Base-by-base conservation (phyloP, 2,113 vertebrate genomes). In the Sardina pilchardus region DNA sequence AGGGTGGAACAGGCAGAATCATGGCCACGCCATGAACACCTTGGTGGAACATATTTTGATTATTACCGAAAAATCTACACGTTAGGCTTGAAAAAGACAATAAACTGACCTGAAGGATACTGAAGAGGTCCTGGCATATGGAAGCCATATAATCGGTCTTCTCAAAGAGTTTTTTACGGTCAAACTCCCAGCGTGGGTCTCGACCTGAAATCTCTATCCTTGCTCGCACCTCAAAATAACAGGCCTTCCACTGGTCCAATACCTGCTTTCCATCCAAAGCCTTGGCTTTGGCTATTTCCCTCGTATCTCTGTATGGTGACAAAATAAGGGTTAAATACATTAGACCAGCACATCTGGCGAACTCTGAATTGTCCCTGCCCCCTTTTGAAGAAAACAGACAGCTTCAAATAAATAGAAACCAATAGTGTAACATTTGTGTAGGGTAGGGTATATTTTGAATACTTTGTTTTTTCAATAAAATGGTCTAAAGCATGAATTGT, bases 151-250 rank as follows among this genome's bases (percentile, higher is more conserved):
- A 96, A 86, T 99, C 98, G 0, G 96, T 97, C 89, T 94, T 96
- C 90, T 97, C 96, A 91, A 99, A 99, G 34, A 99, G 94, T 86
- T 91, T 94, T 78, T 96, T 97, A 1, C 92, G 93, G n/a, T 99
- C 97, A 88, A 99, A 99, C 89, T 99, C 98, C 98, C 98, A 99
- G 8, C 95, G 95, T 0, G 94, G 86, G 17, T 95, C 94, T 48
- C 94, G 92, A 86, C 94, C 96, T 0, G 96, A 96, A 5, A 94
- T 92, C 90, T 99, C 97, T 1, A 99, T 97, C 90, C 95, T 96
- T 84, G 95, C 93, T 7, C 97, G 96, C 42, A 94, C 89, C 48
- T 94, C 94, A 17, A 97, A 97, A 90, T 98, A 99, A 81, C 95
- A 93, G 81, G 92, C 92, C 85, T 96, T 99, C 98, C 98, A 99